Conservation (phyloP, 2,113 vertebrate species). For the Pterocles burchelli region DNA sequence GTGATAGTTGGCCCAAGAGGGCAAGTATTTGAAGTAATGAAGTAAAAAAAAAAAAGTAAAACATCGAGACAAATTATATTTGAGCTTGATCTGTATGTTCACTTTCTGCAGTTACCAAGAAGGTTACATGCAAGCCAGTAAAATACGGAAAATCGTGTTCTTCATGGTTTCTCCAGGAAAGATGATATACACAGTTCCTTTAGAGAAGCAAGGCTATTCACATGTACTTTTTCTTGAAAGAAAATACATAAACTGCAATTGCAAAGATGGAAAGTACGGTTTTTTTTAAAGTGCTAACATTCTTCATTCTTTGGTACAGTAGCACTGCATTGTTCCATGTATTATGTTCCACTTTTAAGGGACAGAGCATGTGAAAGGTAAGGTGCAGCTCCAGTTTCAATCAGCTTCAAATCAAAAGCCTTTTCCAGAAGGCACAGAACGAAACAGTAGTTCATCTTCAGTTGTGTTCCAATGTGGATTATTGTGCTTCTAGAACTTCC, state of each 20-base stretch:
- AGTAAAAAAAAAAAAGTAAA: neutral
- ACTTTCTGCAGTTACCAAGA: conserved; percentile 28
- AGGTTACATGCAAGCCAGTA: conserved; percentile 11
- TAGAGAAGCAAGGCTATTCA: conserved; percentile 17
- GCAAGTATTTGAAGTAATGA: neutral
- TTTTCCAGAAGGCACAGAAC: neutral
- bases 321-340: neutral
- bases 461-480: neutral
- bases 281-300: neutral
- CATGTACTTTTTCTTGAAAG: neutral
- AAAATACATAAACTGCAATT: neutral
- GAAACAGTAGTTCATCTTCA: neutral
- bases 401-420: neutral
- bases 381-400: conserved; percentile 14
- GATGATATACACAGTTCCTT: neutral
- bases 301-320: neutral
- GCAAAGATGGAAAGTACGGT: neutral
- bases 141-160: neutral
- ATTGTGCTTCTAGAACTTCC: neutral
- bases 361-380: conserved; percentile 39
- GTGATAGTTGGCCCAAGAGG: neutral
- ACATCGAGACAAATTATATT: neutral
- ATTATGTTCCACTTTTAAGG: neutral
- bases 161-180: conserved; percentile 2
- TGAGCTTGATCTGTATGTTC: conserved; percentile 28